Percentiles rank a stretch among this genome's conserved stretches.
These are phyloP conservation scores for Falco punctatus DNA, from an alignment of 2,113 vertebrate species.

Conservation along the genomic window DNA sequence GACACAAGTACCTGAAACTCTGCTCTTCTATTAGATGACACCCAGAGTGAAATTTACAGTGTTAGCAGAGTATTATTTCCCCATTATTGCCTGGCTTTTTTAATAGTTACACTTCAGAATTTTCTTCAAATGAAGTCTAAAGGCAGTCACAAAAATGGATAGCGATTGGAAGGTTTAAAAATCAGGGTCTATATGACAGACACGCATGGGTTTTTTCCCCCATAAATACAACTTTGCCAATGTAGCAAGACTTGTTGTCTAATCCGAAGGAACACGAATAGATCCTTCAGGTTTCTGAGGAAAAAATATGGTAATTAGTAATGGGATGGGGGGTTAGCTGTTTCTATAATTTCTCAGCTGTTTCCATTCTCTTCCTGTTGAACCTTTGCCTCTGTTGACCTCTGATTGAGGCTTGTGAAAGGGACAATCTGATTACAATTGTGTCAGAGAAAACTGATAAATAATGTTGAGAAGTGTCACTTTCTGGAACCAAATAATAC, in stretches of 20 bases:
- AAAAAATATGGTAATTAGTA: neutral
- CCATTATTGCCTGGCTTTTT: neutral
- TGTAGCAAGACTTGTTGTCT: neutral
- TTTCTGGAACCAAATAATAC: neutral
- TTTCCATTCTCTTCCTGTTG: neutral
- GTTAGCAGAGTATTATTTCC: neutral
- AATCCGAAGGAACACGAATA: neutral
- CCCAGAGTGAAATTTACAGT: neutral
- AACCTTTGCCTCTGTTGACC: neutral
- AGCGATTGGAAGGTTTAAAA: neutral
- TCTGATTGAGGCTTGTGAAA: neutral
- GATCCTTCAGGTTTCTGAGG: neutral
- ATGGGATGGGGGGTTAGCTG: fast-evolving
- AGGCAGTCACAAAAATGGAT: neutral
- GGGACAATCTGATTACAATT: neutral
- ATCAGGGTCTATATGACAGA: neutral
- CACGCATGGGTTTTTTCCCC: fast-evolving
- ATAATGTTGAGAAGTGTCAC: neutral
- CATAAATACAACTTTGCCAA: neutral
- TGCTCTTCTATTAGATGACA: neutral
- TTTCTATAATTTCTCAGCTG: neutral
- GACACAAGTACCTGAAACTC: neutral
- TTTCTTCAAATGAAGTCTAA: neutral
- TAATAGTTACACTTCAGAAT: neutral
- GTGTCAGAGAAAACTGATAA: neutral